Percentiles rank a stretch among this genome's conserved stretches.
These are phyloP conservation scores for Octomys mimax DNA, from an alignment of 2,797 vertebrate species.

Conservation along the genomic window DNA sequence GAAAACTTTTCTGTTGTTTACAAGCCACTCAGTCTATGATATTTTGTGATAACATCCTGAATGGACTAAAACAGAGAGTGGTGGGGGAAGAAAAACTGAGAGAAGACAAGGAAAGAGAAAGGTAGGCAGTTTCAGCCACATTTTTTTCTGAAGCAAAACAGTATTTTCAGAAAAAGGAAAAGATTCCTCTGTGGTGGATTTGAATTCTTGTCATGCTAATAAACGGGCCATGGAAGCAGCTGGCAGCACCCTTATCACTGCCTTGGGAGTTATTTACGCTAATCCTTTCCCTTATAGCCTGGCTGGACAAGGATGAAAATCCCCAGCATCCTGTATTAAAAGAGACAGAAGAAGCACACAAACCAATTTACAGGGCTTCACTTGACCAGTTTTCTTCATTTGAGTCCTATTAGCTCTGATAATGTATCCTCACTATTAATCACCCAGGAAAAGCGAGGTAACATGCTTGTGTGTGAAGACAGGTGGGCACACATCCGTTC, in stretches of 20 bases:
- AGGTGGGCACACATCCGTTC: neutral
- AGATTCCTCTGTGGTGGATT: slow-evolving; percentile 84
- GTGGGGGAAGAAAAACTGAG: slow-evolving; percentile 10
- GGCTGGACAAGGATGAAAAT: slow-evolving; percentile 93
- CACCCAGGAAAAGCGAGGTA: slow-evolving; percentile 87
- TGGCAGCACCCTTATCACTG: slow-evolving; percentile 91
- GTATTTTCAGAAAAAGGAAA: slow-evolving; percentile 69
- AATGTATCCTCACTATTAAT: slow-evolving; percentile 94
- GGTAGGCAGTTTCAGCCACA: neutral
- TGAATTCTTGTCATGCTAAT: slow-evolving; percentile 92
- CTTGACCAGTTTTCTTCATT: slow-evolving; percentile 95
- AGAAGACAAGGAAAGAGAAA: neutral
- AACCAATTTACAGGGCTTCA: slow-evolving; percentile 94
- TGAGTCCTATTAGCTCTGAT: slow-evolving; percentile 96
- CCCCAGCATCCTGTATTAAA: slow-evolving; percentile 89
- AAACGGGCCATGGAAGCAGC: slow-evolving; percentile 93
- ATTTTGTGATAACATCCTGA: neutral
- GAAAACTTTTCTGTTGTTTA: neutral
- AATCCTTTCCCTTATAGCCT: slow-evolving; percentile 93
- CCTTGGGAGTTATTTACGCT: slow-evolving; percentile 93
- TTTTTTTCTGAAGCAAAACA: slow-evolving; percentile 47
- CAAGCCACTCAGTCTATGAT: neutral
- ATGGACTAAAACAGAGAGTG: neutral
- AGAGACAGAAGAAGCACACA: slow-evolving; percentile 90
- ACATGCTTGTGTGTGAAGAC: neutral